Percentiles rank a stretch among this genome's conserved stretches.
Evolutionary conservation across 2,113 vertebrate genomes (phyloP).

Genomic region (Mirounga angustirostris): DNA sequence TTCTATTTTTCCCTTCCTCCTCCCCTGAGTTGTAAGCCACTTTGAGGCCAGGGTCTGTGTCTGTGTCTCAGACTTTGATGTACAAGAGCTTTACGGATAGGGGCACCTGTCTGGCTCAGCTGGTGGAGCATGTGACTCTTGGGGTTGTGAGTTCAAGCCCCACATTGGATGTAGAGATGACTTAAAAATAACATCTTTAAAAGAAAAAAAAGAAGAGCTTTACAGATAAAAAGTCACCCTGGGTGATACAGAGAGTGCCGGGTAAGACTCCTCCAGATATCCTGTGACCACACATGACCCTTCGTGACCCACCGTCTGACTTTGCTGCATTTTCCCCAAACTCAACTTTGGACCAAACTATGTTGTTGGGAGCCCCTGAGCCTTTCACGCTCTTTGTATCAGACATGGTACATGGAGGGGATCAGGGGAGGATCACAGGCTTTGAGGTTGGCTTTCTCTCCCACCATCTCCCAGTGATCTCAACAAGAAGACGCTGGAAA

Average conservation of each 20-base stretch:
- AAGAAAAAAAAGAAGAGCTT: neutral
- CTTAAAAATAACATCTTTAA: neutral
- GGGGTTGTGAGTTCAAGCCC: neutral
- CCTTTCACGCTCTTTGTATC: neutral
- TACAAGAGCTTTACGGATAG: neutral
- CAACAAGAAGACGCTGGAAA: neutral
- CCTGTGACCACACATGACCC: neutral
- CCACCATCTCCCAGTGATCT: neutral
- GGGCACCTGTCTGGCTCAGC: neutral
- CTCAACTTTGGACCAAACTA: neutral
- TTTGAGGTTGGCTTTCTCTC: neutral
- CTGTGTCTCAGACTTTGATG: neutral
- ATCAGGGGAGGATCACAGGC: too few species aligned
- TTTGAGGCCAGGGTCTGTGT: neutral
- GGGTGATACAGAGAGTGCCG: too few species aligned
- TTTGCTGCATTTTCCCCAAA: neutral
- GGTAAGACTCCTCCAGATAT: neutral
- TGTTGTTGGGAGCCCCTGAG: neutral
- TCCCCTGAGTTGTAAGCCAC: neutral
- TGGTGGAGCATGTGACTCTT: neutral
- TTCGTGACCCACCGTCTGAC: neutral
- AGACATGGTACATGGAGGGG: neutral
- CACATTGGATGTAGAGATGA: neutral
- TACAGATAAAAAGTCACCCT: neutral
- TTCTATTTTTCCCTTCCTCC: neutral